Evolutionary conservation across 2,113 vertebrate genomes (phyloP).

Genomic region (Ariopsis seemanni): DNA sequence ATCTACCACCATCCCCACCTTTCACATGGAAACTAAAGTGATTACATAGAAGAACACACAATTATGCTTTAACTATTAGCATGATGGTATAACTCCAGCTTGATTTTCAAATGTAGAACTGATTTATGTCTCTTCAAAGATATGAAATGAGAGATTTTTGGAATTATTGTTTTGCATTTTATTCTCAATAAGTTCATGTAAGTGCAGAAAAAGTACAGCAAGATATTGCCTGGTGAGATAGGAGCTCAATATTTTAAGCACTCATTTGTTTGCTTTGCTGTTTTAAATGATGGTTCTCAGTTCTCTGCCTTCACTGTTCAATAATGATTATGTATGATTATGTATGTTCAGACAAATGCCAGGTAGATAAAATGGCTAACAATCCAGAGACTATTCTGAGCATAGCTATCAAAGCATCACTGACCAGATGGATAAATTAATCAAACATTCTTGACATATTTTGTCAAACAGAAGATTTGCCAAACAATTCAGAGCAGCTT

Average conservation of each 20-base stretch:
- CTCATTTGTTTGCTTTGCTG: constrained; percentile 17
- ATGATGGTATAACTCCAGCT: background rate
- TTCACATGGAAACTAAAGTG: constrained; percentile 10
- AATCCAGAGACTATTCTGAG: background rate
- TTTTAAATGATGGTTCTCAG: background rate
- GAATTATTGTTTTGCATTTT: no score
- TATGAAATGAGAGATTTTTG: background rate
- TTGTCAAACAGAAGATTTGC: background rate
- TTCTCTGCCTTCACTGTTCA: background rate
- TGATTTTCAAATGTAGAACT: background rate
- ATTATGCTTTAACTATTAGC: background rate
- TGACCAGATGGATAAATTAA: constrained; percentile 3
- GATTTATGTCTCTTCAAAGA: background rate
- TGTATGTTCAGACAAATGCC: background rate
- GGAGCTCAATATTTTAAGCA: constrained; percentile 5
- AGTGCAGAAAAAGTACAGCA: background rate
- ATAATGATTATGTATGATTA: background rate
- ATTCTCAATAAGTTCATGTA: background rate
- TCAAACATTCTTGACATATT: background rate
- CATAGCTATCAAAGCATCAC: background rate
- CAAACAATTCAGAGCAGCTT: background rate
- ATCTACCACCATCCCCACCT: constrained; percentile 16
- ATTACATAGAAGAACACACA: background rate
- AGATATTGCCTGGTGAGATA: background rate
- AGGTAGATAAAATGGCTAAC: background rate